phyloP scores from a whole-genome alignment of 2,888 invertebrate species.

The Proisotoma minuta region DNA sequence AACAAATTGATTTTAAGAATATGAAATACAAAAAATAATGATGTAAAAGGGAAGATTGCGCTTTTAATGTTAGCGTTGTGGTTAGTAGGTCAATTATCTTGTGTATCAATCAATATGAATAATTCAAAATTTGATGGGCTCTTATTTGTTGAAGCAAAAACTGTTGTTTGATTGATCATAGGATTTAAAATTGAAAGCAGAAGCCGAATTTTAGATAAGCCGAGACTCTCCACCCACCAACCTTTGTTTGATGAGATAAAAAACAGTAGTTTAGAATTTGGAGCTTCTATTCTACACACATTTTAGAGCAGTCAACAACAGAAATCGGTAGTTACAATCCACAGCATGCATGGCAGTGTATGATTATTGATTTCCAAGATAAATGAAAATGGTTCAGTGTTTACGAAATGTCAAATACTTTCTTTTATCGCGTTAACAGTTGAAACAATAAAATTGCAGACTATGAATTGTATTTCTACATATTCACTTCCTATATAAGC shows the following conservation, averaged over 20 bases:
- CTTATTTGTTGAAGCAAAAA: not conserved
- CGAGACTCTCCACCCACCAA: too few species aligned
- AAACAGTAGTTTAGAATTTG: too few species aligned
- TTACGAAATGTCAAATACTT: not conserved
- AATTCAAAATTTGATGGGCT: not conserved
- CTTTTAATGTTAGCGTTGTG: too few species aligned
- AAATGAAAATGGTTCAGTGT: not conserved
- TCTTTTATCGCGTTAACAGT: not conserved
- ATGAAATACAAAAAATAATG: too few species aligned
- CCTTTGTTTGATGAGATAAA: too few species aligned
- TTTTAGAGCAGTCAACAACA: too few species aligned
- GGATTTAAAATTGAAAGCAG: conserved; percentile 5
- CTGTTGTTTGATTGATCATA: not conserved
- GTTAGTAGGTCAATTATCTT: too few species aligned
- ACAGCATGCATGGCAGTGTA: not conserved
- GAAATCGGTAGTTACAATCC: not conserved
- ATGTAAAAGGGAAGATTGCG: too few species aligned
- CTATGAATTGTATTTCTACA: not conserved
- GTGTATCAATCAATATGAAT: conserved; percentile 5
- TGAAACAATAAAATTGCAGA: not conserved
- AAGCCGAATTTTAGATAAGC: conserved; percentile 2
- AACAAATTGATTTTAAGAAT: too few species aligned
- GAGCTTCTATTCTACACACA: too few species aligned
- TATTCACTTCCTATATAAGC: too few species aligned
- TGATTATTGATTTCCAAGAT: not conserved